Evolutionary conservation across 2,888 invertebrate species (phyloP), one percentile per base, ranked within the genome.

Genomic region (Heliconius ismenius): DNA sequence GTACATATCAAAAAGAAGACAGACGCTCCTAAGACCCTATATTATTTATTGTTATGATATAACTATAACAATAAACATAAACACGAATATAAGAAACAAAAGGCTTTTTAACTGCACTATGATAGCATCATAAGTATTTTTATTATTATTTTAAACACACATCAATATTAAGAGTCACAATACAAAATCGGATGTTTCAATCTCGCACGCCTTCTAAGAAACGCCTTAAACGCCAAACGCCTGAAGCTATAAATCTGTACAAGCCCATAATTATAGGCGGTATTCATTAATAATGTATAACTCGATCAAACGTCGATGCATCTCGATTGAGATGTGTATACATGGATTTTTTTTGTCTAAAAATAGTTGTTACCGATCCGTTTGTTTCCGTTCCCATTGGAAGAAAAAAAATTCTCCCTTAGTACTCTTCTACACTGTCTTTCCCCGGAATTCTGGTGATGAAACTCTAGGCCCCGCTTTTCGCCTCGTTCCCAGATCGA

Each of bases 201-300:
- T 86, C 82, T 81, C 78, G 76, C 82, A 81, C 81, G 72, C 75
- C 78, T 82, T 80, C 82, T 78, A 70, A 78, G 83, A 81, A 83
- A 80, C 80, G 75, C 79, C 80, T 81, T 81, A 82, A 82, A 83
- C 81, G 79, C 83, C 82, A 81, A 81, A 82, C 83, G 85, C 83
- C 82, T 73, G 74, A 79, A 81, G 81, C 84, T 83, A 91, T 92
- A 91, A 91, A 92, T 92, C 91, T 86, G 84, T 83, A 86, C 84
- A 84, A 62, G 85, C 84, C 91, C 88, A 86, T 92, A 93, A 93
- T 93, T 93, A 93, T 88, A 86, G 88, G 87, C 87, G 85, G 84
- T 82, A 82, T 85, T 91, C 92, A 93, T 93, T 93, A 93, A 92
- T 93, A 93, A 93, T 92, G 91, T 92, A 93, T 93, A 91, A 91